A percentile compares a stretch with the other conserved stretches of the same genome.
Evolutionary conservation across 1,140 invertebrate genomes (phyloP).

Genomic region (Lineus longissimus): DNA sequence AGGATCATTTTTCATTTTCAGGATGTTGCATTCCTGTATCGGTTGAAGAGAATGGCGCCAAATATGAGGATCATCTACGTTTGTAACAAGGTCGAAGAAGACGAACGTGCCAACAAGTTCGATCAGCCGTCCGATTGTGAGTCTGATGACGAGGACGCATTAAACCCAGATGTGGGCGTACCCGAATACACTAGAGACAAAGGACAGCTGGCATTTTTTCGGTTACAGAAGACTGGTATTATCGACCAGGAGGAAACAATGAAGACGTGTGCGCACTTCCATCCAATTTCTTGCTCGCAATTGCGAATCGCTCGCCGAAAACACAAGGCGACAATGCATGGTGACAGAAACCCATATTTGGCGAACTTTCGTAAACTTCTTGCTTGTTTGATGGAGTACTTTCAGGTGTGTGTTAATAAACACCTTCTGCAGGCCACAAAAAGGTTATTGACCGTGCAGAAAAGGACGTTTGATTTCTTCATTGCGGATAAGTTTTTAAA

Average conservation of each 20-base stretch:
- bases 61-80: conserved; percentile 4
- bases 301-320: not conserved
- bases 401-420: not conserved
- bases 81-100: conserved; percentile 1
- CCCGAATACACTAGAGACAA: not conserved
- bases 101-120: not conserved
- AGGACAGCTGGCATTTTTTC: not conserved
- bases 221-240: not conserved
- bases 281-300: not conserved
- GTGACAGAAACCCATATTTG: not conserved
- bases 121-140: not conserved
- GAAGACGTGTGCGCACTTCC: not conserved
- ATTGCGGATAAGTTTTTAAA: conserved; percentile 2
- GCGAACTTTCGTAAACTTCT: not conserved
- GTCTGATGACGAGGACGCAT: no score
- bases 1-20: no score
- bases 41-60: not conserved
- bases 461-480: conserved; percentile 2
- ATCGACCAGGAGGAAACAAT: not conserved
- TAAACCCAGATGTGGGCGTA: no score
- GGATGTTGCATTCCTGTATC: not conserved
- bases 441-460: not conserved
- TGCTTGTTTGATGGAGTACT: not conserved
- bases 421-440: not conserved
- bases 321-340: not conserved